Conservation (phyloP, 2,797 vertebrate genomes). For the Leptatherina wallacei region DNA sequence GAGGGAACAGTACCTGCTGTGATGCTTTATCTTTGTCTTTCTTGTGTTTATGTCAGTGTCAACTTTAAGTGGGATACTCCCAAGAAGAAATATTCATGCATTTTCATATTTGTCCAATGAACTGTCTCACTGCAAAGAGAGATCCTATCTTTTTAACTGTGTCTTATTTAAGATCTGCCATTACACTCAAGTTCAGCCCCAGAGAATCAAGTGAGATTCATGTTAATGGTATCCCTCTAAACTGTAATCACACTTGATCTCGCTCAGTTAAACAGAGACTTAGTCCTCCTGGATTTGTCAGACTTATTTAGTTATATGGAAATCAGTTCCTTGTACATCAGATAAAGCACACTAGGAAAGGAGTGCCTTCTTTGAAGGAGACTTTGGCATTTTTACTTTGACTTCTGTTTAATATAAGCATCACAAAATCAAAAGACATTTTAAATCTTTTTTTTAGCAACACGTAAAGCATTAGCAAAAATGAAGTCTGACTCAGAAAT, state of each 20-base stretch:
- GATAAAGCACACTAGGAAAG: background rate
- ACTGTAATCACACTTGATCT: slow-evolving; percentile 69
- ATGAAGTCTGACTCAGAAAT: background rate
- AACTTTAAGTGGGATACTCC: background rate
- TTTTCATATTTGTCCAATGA: slow-evolving; percentile 8
- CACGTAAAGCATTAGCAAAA: background rate
- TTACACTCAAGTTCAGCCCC: slow-evolving; percentile 33
- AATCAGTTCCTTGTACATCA: slow-evolving; percentile 7
- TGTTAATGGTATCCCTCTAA: slow-evolving; percentile 46
- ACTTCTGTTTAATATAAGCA: background rate
- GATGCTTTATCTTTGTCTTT: slow-evolving; percentile 3
- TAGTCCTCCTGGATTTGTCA: slow-evolving; percentile 51
- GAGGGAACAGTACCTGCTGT: slow-evolving; percentile 10
- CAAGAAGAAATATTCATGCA: slow-evolving; percentile 2
- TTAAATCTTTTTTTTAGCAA: background rate
- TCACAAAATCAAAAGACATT: background rate
- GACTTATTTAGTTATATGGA: slow-evolving; percentile 41
- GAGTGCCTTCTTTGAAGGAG: background rate
- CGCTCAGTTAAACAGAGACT: slow-evolving; percentile 51
- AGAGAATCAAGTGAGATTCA: slow-evolving; percentile 28
- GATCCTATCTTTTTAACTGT: background rate
- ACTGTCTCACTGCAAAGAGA: slow-evolving; percentile 1
- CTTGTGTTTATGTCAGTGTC: background rate
- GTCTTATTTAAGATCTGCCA: slow-evolving; percentile 24
- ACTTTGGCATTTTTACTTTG: background rate